Evolutionary conservation across 2,797 vertebrate genomes (phyloP), one percentile per base, ranked within the genome.

Genomic region (Pseudotriccus pelzelni): DNA sequence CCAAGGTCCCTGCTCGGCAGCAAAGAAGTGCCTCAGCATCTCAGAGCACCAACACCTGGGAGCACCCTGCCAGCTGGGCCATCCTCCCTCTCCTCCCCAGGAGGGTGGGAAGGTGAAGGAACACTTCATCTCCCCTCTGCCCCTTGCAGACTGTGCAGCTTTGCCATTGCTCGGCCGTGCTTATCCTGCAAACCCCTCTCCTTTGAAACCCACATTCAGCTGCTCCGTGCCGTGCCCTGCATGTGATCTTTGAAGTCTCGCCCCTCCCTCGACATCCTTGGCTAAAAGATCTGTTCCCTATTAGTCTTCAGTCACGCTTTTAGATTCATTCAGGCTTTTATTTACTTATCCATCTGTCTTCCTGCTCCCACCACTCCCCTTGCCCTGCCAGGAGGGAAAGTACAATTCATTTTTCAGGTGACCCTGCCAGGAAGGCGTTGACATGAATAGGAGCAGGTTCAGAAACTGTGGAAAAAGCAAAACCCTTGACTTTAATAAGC

Each of bases 401-500:
- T 44, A 95, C 97, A 90, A 97, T 94, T 95, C 87, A 66, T 95
- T 94, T 97, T 96, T 96, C 94, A 93, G 85, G 92, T 87, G 96
- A 96, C 95, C 96, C 91, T 95, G 94, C 50, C 25, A 83, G 58
- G 79, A 96, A 94, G 91, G 82, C 84, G 19, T 6, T 66, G 91
- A 72, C 72, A 69, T 25, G 44, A 91, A 92, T 7, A 92, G 53
- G 34, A 66, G 44, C 59, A 43, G 41, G 76, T 72, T 75, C 81
- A 73, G 67, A 73, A 91, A 80, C 53, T 64, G 41, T 34, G 73
- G 46, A 64, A 86, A 89, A 95, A 87, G n/a, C 56, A 87, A 96
- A 92, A 3, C 15, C 56, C 72, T 25, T 1, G 6, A 50, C 70
- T 78, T 83, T 34, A 93, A 82, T 30, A 67, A 90, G 81, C 62